Conservation (phyloP, 2,888 invertebrate genomes). For the Xiphydria camelus region DNA sequence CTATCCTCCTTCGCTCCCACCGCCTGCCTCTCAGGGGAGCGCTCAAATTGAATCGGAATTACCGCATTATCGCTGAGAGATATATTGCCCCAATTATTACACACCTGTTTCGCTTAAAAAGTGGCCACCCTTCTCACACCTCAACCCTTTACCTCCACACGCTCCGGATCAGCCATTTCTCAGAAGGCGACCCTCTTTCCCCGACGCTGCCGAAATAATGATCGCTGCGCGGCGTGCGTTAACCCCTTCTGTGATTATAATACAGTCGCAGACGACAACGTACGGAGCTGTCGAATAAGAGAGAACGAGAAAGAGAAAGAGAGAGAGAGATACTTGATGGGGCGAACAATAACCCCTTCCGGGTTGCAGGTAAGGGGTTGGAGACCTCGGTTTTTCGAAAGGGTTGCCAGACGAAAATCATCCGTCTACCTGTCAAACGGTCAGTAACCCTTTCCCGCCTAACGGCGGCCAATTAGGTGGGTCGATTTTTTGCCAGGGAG, state of each 20-base stretch:
- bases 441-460: slow-evolving; percentile 7
- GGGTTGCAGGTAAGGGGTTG: slow-evolving; percentile 29
- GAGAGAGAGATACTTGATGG: too few species aligned
- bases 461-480: slow-evolving; percentile 30
- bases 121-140: background rate
- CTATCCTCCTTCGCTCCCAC: too few species aligned
- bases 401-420: slow-evolving; percentile 19
- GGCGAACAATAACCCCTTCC: slow-evolving; percentile 19
- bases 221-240: background rate
- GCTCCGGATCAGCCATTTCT: background rate
- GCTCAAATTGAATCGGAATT: background rate
- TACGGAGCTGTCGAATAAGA: too few species aligned
- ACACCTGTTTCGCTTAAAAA: background rate
- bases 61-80: background rate
- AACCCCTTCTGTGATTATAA: background rate
- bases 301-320: too few species aligned
- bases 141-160: background rate
- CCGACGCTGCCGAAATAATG: background rate
- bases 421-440: slow-evolving; percentile 9
- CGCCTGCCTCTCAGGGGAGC: too few species aligned
- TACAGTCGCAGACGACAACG: background rate
- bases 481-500: slow-evolving; percentile 25
- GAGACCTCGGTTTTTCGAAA: slow-evolving; percentile 18
- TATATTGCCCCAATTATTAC: background rate
- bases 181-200: background rate